Conservation (phyloP, 2,888 invertebrate species). For the Watsonalla cultraria region DNA sequence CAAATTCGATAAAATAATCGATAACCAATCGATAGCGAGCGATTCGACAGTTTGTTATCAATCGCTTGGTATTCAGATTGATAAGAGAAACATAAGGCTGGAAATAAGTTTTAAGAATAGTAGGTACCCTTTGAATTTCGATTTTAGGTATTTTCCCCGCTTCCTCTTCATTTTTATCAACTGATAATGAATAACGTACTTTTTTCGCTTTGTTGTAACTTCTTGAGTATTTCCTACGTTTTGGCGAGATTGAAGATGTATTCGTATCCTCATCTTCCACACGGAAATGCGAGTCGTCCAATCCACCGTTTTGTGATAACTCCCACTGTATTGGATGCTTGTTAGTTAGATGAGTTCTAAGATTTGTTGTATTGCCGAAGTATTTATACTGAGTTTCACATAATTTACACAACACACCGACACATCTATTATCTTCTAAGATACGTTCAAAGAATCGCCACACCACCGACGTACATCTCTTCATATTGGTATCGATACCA, state of each 20-base stretch:
- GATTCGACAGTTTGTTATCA: constrained; percentile 12
- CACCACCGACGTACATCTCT: constrained; percentile 63
- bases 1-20: constrained; percentile 18
- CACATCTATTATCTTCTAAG: constrained; percentile 53
- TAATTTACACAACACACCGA: constrained; percentile 67
- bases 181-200: constrained; percentile 65
- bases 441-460: constrained; percentile 71
- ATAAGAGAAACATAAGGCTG: constrained; percentile 14
- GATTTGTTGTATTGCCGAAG: constrained; percentile 71
- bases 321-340: constrained; percentile 74
- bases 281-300: constrained; percentile 45
- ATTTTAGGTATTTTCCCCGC: constrained; percentile 52
- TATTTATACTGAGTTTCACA: constrained; percentile 69
- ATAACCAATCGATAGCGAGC: constrained; percentile 12
- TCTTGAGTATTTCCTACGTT: constrained; percentile 46
- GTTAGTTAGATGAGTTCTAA: constrained; percentile 59
- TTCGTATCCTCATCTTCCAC: constrained; percentile 45
- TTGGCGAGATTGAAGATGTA: constrained; percentile 30
- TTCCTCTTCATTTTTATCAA: constrained; percentile 45
- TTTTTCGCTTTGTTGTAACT: constrained; percentile 50
- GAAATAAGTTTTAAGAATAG: constrained; percentile 36
- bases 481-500: constrained; percentile 51
- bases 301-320: constrained; percentile 52
- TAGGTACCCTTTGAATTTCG: constrained; percentile 64
- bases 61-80: constrained; percentile 15